A percentile compares a stretch with the other conserved stretches of the same genome.
Conservation (phyloP, 2,113 vertebrate genomes). For the Microcebus jonahi region DNA sequence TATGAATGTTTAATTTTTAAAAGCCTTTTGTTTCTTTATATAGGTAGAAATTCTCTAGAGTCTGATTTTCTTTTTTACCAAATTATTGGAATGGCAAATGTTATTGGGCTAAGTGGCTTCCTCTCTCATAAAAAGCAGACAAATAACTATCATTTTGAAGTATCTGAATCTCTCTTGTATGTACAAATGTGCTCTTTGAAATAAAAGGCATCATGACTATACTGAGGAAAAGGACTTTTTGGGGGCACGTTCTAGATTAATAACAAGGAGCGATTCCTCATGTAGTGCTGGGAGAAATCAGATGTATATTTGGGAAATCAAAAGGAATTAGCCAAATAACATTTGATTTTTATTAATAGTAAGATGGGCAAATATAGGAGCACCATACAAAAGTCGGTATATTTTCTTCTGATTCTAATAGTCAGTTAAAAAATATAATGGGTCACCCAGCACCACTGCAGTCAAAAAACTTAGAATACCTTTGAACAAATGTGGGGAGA, state of each 20-base stretch:
- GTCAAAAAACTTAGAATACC: not conserved
- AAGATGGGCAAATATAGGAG: not conserved
- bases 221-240: not conserved
- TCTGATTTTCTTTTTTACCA: not conserved
- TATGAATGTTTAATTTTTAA: not conserved
- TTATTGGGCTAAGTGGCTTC: not conserved
- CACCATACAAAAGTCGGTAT: no score
- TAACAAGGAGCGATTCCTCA: not conserved
- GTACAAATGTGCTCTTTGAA: not conserved
- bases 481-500: not conserved
- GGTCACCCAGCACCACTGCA: not conserved
- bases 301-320: not conserved
- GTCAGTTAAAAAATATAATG: not conserved
- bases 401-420: not conserved
- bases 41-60: not conserved
- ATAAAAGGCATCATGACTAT: not conserved
- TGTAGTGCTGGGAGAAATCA: not conserved
- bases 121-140: not conserved
- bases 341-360: not conserved
- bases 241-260: not conserved
- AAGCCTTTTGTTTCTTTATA: not conserved
- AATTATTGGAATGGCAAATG: not conserved
- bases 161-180: not conserved
- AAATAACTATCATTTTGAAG: not conserved
- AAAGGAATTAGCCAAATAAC: not conserved